Evolutionary conservation across 2,797 vertebrate species (phyloP), one percentile per base, ranked within the genome.

Genomic region (Sebastes cheni): DNA sequence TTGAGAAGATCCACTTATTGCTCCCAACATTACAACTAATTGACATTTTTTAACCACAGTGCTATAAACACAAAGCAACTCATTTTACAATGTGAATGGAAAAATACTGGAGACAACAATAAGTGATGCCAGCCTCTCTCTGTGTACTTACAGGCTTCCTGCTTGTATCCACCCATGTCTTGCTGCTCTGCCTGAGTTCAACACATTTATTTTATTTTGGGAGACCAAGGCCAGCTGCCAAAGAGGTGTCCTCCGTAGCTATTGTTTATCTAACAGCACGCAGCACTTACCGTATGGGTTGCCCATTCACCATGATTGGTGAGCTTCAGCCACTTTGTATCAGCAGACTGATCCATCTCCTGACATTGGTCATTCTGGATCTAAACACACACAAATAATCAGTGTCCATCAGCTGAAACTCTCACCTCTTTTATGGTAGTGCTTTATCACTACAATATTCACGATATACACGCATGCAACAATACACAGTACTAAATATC

Each of bases 311-410:
- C 97, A 0, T 95, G 97, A 86, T 95, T 97, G 30, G 97, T 99
- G 65, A 97, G 93, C 80, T 97, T 97, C 75, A 99, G 96, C 98
- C 97, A 99, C 88, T 99, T 99, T 4, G 97, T 95, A 42, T 96
- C 96, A 0, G 95, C 93, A 4, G 96, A 94, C 77, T 93, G 93
- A 79, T 97, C 97, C 97, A 97, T 97, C 91, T 99, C 98, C 92
- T 99, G 98, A 92, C 99, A 99, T 88, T 99, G 98, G 87, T 99
- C 98, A 72, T 99, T 99, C 90, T 99, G 99, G 89, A 99, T 98
- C 98, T 99, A 91, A 72, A 70, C 39, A 79, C 20, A 82, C 68
- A 83, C 29, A 68, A 42, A 78, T 29, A 0, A 54, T 54, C 6
- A 16, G 18, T 14, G 39, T 75, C 27, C 25, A 34, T 54, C 6